A percentile compares a stretch with the other conserved stretches of the same genome.
Evolutionary conservation across 2,797 vertebrate species (phyloP).

Genomic region (Sardinella longiceps): DNA sequence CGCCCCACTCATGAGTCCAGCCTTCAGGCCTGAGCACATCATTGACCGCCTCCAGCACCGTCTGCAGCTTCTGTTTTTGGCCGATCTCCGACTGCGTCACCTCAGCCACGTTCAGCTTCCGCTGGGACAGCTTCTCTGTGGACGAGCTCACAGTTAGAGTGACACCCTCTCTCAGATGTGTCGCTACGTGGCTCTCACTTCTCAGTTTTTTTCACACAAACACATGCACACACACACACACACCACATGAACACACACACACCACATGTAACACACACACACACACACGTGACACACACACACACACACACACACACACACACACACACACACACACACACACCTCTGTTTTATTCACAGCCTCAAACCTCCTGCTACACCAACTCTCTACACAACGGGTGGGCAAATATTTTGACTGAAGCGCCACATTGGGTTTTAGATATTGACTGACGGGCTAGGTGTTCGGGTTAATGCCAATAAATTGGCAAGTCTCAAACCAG

Average conservation of each 20-base stretch:
- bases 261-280: not conserved
- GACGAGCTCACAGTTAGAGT: not conserved
- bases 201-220: not conserved
- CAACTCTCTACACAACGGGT: too few relatives aligned
- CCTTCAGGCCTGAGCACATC: slow-evolving; percentile 87
- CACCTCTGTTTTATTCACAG: not conserved
- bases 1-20: slow-evolving; percentile 89
- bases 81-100: slow-evolving; percentile 96
- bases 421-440: too few relatives aligned
- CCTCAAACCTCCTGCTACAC: too few relatives aligned
- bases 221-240: not conserved
- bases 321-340: slow-evolving; percentile 29
- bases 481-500: too few relatives aligned
- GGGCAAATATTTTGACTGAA: too few relatives aligned
- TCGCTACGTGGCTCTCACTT: not conserved
- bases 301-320: not conserved
- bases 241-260: not conserved
- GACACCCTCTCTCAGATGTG: not conserved
- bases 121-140: slow-evolving; percentile 86
- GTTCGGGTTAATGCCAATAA: too few relatives aligned
- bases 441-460: too few relatives aligned
- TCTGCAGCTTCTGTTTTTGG: slow-evolving; percentile 96
- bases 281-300: not conserved
- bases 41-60: slow-evolving; percentile 88
- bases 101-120: slow-evolving; percentile 93